Base-by-base conservation (phyloP, 1,140 invertebrate species). In the Heliconius himera region DNA sequence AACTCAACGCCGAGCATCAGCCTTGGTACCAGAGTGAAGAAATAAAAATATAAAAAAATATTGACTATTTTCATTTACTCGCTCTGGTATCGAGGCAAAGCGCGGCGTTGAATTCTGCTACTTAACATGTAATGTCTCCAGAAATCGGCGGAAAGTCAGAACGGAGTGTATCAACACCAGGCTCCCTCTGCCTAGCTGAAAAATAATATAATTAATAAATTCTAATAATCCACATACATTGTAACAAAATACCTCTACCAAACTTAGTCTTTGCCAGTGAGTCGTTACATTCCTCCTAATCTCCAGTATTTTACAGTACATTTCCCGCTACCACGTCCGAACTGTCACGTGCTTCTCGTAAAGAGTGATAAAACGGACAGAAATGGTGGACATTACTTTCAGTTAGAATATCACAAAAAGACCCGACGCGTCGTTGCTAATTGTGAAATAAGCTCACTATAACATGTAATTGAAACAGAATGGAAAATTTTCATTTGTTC, bases 351-450 rank as follows among this genome's bases (percentile, higher is more conserved):
- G 66, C 73, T 71, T 66, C 79, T 77, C 88, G 88, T 92, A 91
- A 91, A 92, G 82, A 80, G 82, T 88, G 83, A 90, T 89, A 88
- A 88, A 85, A 74, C 75, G 56, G 89, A 89, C 90, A 87, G 82
- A 90, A 87, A 91, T 86, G 79, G 90, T 85, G 83, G n/a, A n/a
- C 89, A 86, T 92, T 91, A 87, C 76, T 92, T 89, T 88, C 85
- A 83, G 83, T 91, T 90, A 91, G 85, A 20, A 81, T 72, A 78
- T 77, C 79, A 79, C 77, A 79, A 75, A 79, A 81, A 75, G 54
- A 75, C 56, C 60, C 70, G 73, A 70, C 79, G 71, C 49, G 73
- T 81, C 77, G 73, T 49, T 41, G 77, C 78, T 86, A 77, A 86
- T 86, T 84, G 83, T 85, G 60, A 80, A 72, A 77, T 77, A 78